phyloP scores from a whole-genome alignment of 2,113 vertebrate species.

The Benitochromis conjunctus region DNA sequence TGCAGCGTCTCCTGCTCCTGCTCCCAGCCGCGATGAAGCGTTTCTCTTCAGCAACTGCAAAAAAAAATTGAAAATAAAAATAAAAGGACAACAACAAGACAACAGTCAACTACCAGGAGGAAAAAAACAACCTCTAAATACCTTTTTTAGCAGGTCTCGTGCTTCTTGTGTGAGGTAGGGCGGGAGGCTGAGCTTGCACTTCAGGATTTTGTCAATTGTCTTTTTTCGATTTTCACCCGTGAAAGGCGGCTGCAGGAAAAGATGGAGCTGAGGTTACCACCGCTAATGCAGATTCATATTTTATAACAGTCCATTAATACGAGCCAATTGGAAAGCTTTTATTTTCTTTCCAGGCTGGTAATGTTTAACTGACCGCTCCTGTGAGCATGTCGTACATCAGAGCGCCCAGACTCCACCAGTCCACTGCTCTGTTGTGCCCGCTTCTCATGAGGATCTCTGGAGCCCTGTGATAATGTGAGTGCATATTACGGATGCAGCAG shows the following conservation, averaged over 20 bases:
- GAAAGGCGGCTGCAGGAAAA: conserved; percentile 84
- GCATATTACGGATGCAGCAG: not conserved
- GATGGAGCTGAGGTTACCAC: not conserved
- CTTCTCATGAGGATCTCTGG: conserved; percentile 98
- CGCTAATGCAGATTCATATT: not conserved
- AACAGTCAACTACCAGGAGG: not conserved
- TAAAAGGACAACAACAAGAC: not conserved
- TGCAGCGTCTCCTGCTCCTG: conserved; percentile 87
- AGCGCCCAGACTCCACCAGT: conserved; percentile 99
- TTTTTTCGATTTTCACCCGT: conserved; percentile 98
- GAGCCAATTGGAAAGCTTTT: not conserved
- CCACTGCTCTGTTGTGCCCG: conserved; percentile 96
- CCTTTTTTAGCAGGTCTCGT: conserved; percentile 98
- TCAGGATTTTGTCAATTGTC: conserved; percentile 99
- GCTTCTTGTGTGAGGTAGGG: conserved; percentile 99
- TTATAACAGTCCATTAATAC: not conserved
- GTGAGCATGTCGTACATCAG: conserved; percentile 99
- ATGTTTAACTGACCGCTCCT: conserved; percentile 89
- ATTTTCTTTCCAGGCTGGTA: not conserved
- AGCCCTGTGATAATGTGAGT: conserved; percentile 75
- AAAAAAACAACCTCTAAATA: conserved; percentile 41
- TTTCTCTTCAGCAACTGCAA: conserved; percentile 96
- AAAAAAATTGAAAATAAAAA: not conserved
- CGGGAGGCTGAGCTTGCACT: conserved; percentile 98
- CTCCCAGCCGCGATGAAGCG: conserved; percentile 92